Base-by-base conservation (phyloP, 2,113 vertebrate genomes). In the Prolemur simus region DNA sequence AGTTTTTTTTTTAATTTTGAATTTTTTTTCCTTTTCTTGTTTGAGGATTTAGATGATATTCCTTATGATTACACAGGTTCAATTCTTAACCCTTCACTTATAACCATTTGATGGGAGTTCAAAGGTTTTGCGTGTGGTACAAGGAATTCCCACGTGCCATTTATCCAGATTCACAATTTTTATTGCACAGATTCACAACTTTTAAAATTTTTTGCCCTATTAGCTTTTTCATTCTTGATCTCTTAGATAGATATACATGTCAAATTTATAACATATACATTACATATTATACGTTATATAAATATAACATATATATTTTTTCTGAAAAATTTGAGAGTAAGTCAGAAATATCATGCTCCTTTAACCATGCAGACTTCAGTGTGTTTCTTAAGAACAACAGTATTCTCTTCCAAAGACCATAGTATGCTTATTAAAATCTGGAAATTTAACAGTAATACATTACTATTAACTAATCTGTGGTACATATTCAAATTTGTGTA, bases 291-390 rank as follows among this genome's bases (percentile, higher is more conserved):
- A 58, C 71, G 10, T 64, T 92, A 63, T 15, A 66, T 56, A 63
- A n/a, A 60, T 49, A 60, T 56, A 29, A 82, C 9, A 20, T 63
- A 6, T 39, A 1, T 45, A 60, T 34, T 71, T 86, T 66, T 60
- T 83, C 47, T 74, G 54, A 92, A 92, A 2, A 89, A 74, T 94
- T 82, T 87, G 23, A 87, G 52, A 82, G 39, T 81, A 95, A 89
- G 13, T 92, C 76, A n/a, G 23, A 74, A 5, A 47, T 96, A 58
- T 37, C 29, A 49, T 66, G 20, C 10, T 13, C 8, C 15, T 69
- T 86, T 89, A 25, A 80, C 32, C 34, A 74, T 80, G 21, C 9
- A 84, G 73, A 74, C 17, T 91, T 64, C 32, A 37, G 20, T 63
- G 47, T 68, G 74, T 95, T 81, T 89, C 17, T 58, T 56, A 74